Evolutionary conservation across 2,113 vertebrate genomes (phyloP).

Genomic region (Aptenodytes forsteri): DNA sequence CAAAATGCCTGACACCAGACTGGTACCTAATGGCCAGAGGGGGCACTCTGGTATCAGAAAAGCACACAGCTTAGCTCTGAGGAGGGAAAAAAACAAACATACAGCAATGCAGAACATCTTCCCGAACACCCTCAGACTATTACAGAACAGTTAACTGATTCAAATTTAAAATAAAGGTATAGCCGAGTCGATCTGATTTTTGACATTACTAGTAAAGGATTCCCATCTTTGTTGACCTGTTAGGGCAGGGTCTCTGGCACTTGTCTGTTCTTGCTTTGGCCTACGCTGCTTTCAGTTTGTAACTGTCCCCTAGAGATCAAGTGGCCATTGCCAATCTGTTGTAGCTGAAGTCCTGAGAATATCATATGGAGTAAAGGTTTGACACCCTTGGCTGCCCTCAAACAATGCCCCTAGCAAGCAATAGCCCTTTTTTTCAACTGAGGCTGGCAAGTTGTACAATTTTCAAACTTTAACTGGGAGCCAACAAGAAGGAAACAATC

Average conservation of each 20-base stretch:
- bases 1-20: neutral
- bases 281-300: neutral
- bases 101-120: neutral
- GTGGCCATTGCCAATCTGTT: neutral
- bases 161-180: neutral
- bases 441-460: neutral
- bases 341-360: neutral
- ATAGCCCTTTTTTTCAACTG: neutral
- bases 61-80: neutral
- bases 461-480: neutral
- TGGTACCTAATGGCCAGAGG: neutral
- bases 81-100: rapidly evolving
- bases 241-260: neutral
- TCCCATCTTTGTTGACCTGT: neutral
- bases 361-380: rapidly evolving
- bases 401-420: neutral
- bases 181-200: neutral
- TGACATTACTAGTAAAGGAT: neutral
- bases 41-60: neutral
- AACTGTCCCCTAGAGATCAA: neutral
- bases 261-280: neutral
- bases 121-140: neutral
- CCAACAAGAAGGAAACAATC: neutral
- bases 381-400: neutral
- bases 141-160: neutral